Percentiles rank a stretch among this genome's conserved stretches.
Evolutionary conservation across 2,113 vertebrate species (phyloP).

Genomic region (Todiramphus chloris): DNA sequence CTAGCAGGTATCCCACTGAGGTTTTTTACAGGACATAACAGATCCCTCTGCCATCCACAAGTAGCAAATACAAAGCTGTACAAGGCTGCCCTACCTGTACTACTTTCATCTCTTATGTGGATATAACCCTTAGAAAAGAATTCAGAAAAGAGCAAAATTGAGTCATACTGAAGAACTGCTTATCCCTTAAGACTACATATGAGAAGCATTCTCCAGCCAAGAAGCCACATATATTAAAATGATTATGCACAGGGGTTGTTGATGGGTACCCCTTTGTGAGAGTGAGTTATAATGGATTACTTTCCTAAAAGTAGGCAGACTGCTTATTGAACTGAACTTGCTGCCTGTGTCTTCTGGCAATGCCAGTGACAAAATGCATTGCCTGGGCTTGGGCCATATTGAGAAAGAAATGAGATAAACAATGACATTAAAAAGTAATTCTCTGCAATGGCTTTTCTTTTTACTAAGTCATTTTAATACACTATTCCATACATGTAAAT

Average conservation of each 20-base stretch:
- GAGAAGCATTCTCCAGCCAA: neutral
- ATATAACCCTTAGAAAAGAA: neutral
- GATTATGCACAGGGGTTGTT: neutral
- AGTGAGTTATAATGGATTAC: neutral
- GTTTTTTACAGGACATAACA: neutral
- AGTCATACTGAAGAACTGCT: neutral
- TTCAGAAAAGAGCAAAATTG: neutral
- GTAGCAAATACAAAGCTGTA: neutral
- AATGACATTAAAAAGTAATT: slow-evolving; percentile 43
- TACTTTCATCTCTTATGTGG: neutral
- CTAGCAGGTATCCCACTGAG: neutral
- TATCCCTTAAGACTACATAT: neutral
- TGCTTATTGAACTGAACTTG: slow-evolving; percentile 22
- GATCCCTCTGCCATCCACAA: neutral
- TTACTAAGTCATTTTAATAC: neutral
- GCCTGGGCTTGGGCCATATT: neutral
- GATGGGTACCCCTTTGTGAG: neutral
- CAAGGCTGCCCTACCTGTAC: neutral
- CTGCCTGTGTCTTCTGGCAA: neutral
- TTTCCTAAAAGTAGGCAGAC: slow-evolving; percentile 12
- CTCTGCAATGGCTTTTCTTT: slow-evolving; percentile 22
- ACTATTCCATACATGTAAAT: slow-evolving; percentile 13
- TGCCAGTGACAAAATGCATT: slow-evolving; percentile 35
- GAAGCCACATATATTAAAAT: neutral
- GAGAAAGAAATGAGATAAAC: slow-evolving; percentile 41